Base-by-base conservation (phyloP, 2,113 vertebrate genomes). In the Raja brachyura region DNA sequence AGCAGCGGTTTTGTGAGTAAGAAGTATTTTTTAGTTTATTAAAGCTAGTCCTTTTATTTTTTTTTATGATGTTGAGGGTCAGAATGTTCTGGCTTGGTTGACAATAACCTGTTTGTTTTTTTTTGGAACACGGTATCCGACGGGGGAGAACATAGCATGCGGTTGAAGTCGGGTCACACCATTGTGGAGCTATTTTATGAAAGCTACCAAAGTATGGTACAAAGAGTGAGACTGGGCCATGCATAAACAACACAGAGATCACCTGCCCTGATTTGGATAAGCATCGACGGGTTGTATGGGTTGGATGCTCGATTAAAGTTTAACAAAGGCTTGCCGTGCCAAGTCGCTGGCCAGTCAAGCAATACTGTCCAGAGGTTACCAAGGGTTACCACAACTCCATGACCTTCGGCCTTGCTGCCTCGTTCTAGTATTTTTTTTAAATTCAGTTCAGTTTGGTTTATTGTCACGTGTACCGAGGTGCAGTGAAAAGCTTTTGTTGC, bases 31-130 rank as follows among this genome's bases (percentile, higher is more conserved):
- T 68, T 61, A 70, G 88, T 39, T 70, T 9, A 25, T 88, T 66
- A 13, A 20, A 31, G 31, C 59, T 31, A 68, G n/a, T 68, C 86
- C 66, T 39, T 90, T 70, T 70, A 39, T 39, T 70, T 48, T 48
- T 48, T 48, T 70, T 48, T 39, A 90, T 68, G 88, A 90, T 3
- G 18, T 70, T 70, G 63, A 39, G 88, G 88, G 88, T 90, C 88
- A 70, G 61, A 70, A 90, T 70, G 88, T 90, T 48, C 88, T 70
- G 63, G 7, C 31, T 63, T 33, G 14, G 25, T 70, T 9, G n/a
- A 48, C 88, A 90, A 90, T 90, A 48, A 90, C 88, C 66, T 8
- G 20, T 70, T 90, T 90, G 88, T 70, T 90, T 70, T 68, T 22
- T 13, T 33, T 13, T 63, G 10, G 63, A 54, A 90, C 88, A 90